Percentiles rank a stretch among this genome's conserved stretches.
Evolutionary conservation across 2,797 vertebrate species (phyloP).

Genomic region (Antennarius maculatus): DNA sequence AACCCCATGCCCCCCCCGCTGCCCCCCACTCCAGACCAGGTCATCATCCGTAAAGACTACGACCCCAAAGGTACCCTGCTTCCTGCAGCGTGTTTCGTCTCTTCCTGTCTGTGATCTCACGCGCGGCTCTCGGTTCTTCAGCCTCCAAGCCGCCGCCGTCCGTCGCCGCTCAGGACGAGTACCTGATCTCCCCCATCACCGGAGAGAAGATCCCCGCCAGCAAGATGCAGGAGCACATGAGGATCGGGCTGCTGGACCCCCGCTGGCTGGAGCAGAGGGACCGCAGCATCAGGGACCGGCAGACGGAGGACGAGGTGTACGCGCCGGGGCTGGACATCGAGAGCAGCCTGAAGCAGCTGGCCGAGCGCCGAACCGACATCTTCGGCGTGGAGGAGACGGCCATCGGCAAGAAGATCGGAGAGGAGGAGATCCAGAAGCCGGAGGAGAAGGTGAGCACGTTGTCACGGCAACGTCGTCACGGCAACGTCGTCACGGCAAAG

Average conservation of each 20-base stretch:
- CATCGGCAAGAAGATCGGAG: slow-evolving; percentile 98
- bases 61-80: slow-evolving; percentile 92
- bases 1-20: slow-evolving; percentile 96
- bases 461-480: too few species aligned
- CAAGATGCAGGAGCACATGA: slow-evolving; percentile 99
- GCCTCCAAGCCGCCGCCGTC: slow-evolving; percentile 89
- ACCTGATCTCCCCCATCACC: slow-evolving; percentile 97
- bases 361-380: slow-evolving; percentile 98
- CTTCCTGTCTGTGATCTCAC: too few species aligned
- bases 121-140: slow-evolving; percentile 48
- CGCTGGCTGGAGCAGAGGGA: slow-evolving; percentile 98
- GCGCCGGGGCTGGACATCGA: slow-evolving; percentile 99
- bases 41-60: slow-evolving; percentile 98
- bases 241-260: slow-evolving; percentile 95
- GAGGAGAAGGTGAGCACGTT: slow-evolving; percentile 92
- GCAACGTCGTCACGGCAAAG: too few species aligned
- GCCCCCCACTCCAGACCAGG: slow-evolving; percentile 97
- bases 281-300: slow-evolving; percentile 93
- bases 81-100: too few species aligned
- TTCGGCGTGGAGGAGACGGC: slow-evolving; percentile 98
- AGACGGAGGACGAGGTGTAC: slow-evolving; percentile 97
- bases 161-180: slow-evolving; percentile 86
- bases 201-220: slow-evolving; percentile 98
- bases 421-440: slow-evolving; percentile 99
- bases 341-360: slow-evolving; percentile 98